Base-by-base conservation (phyloP, 2,888 invertebrate genomes). In the Tetanocera ferruginea region DNA sequence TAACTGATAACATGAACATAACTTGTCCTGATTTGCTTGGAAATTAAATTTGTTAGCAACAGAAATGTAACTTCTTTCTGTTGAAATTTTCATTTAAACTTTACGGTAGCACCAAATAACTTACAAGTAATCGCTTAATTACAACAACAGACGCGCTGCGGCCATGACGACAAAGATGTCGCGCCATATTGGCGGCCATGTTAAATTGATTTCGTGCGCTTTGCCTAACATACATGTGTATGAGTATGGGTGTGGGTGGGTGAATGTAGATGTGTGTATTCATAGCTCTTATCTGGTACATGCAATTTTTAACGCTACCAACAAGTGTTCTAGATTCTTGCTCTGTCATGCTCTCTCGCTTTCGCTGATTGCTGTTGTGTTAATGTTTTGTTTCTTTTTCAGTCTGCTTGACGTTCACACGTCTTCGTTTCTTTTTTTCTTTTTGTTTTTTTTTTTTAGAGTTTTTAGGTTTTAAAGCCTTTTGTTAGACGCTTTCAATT, bases 151-250 rank as follows among this genome's bases (percentile, higher is more conserved):
- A 76, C 34, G 19, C 9, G 57, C 17, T 31, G 25, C 76, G n/a
- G 70, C 62, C 19, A 64, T 31, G n/a, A 11, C 37, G 60, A 23
- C 31, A 11, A 25, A n/a, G 49, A 69, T 23, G 37, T 52, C 60
- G 69, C 77, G 73, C 80, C 80, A 80, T 79, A 55, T 78, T 81
- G 80, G 76, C 78, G 76, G 80, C 80, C 81, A 80, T 80, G 75
- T 80, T 77, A 76, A 79, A 79, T 80, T 79, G 70, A 62, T 76
- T 73, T 77, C 19, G 60, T 71, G 64, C 57, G 43, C 55, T 73
- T 37, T n/a, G 57, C 66, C 55, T 17, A 51, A 51, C 57, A 71
- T 71, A 25, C 11, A n/a, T 43, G 25, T 67, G 67, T 49, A 25
- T 70, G 19, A 5, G 51, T 70, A 9, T 64, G 43, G 25, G 62